Conservation (phyloP, 2,113 vertebrate genomes). For the Pseudonaja textilis region DNA sequence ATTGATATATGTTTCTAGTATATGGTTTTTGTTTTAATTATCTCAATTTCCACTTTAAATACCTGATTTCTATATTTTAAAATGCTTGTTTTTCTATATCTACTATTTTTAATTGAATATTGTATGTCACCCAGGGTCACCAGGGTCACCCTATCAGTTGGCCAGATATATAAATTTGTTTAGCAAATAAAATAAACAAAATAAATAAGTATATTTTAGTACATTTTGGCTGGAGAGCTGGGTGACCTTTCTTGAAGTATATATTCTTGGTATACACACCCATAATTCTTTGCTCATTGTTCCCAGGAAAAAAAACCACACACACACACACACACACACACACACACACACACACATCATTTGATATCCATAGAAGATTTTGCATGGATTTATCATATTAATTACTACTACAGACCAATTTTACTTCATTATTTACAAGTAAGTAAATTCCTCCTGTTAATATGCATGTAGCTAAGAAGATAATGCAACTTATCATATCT, state of each 20-base stretch:
- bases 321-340: background rate
- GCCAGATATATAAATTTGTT: background rate
- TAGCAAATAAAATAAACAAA: background rate
- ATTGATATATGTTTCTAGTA: background rate
- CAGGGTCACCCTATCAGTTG: background rate
- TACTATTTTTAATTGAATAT: background rate
- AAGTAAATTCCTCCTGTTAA: slow-evolving; percentile 13
- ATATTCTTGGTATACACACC: background rate
- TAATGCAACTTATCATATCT: background rate
- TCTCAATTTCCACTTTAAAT: background rate
- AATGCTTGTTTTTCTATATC: background rate
- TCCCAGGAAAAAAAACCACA: background rate
- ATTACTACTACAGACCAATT: background rate
- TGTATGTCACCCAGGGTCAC: background rate
- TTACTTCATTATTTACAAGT: slow-evolving; percentile 7
- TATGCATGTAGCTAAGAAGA: background rate
- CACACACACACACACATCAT: background rate
- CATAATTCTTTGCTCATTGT: background rate
- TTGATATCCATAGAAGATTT: background rate
- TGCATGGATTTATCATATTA: background rate
- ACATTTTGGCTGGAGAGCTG: background rate
- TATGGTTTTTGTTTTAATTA: background rate
- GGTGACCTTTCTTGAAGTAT: background rate
- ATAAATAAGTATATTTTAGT: background rate
- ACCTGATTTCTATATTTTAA: background rate